Evolutionary conservation across 2,797 vertebrate genomes (phyloP), one percentile per base, ranked within the genome.

Genomic region (Pipistrellus pygmaeus): DNA sequence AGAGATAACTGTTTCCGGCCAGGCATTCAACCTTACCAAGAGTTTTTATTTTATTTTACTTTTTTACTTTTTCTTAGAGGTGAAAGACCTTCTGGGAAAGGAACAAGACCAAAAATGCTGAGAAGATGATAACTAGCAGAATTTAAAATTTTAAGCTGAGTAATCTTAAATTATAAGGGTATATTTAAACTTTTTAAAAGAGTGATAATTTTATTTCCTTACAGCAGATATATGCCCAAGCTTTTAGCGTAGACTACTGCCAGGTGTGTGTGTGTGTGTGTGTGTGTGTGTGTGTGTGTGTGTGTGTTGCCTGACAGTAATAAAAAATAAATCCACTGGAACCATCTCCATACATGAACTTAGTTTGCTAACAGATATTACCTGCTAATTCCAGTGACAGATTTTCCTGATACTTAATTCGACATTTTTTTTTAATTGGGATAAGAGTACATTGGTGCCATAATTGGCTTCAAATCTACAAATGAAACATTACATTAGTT

Each of bases 401-500:
- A 84, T 97, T 97, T 88, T 95, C 85, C 90, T 93, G 71, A 95
- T 94, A 82, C 94, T 97, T 96, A 94, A 97, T 95, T 97, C 97
- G 96, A 93, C 48, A 94, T 93, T 96, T 97, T 96, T 97, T 97
- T 95, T 97, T 97, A 96, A 96, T 75, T 96, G 68, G 23, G 57
- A 21, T 93, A 94, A 69, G 89, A 97, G 13, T 88, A 51, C 55
- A 94, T 76, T 53, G 95, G 48, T 95, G 35, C 32, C 90, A 88
- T 95, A 98, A 97, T 87, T 98, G 96, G 51, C 91, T 96, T 96
- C 94, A 97, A 97, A 97, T 66, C 94, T 91, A 92, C 94, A 96
- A 98, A 97, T 98, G 98, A 96, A 97, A 96, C 73, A 64, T 90
- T 97, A 83, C 95, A 97, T 96, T 60, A 96, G 97, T 98, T 97